Evolutionary conservation across 2,888 invertebrate genomes (phyloP), one percentile per base, ranked within the genome.

Genomic region (Hypsopygia costalis): DNA sequence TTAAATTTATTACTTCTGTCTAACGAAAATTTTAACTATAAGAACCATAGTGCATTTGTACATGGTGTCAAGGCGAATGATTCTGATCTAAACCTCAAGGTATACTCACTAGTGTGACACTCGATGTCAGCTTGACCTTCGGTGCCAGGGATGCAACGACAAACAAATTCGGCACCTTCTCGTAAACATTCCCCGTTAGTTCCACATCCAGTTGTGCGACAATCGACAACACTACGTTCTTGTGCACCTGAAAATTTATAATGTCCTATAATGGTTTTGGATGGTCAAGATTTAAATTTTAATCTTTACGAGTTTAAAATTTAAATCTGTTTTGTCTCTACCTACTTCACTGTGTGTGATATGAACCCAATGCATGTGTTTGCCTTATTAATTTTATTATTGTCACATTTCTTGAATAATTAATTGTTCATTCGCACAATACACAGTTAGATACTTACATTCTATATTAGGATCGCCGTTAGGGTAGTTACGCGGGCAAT

Each of bases 161-260:
- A 96, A 27, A 94, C 93, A 88, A 95, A 97, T 65, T 93, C 93
- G 47, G 94, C 94, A 50, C 95, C 94, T 78, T 95, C 94, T 55
- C 95, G 92, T 52, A 96, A 92, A 83, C 96, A 97, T 76, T 95
- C 94, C n/a, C 95, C 95, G 51, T 95, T 95, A 61, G 92, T 91
- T 52, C 94, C 94, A 83, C 97, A 97, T 50, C 96, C 96, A 46
- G 92, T 91, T 1, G 94, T 94, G 58, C 96, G 91, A 78, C 97
- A 97, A 70, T 97, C 96, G 34, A 93, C 90, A 27, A 91, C 81
- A 52, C 90, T 90, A 43, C 89, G 82, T 66, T 91, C 91, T 48
- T 85, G 76, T 22, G 90, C 81, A 86, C 93, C 92, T 92, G 60
- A 12, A 32, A 27, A 40, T 16, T 3, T 16, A 4, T 16, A 3